A percentile compares a stretch with the other conserved stretches of the same genome.
phyloP scores from a whole-genome alignment of 1,140 invertebrate genomes.

The Orussus abietinus region DNA sequence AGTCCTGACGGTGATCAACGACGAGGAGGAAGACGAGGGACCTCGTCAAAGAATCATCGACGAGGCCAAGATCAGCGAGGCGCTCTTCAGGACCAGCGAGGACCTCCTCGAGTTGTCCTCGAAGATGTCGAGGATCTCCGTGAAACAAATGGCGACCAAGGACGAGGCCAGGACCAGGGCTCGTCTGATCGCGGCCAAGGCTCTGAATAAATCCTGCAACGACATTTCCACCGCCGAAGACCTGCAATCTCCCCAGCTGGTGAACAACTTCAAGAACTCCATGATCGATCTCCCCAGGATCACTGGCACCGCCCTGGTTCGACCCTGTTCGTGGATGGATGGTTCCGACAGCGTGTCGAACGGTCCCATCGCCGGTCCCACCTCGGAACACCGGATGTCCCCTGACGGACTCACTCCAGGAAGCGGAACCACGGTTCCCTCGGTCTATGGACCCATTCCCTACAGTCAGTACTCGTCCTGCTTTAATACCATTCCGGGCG shows the following conservation, averaged over 20 bases:
- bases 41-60: conserved; percentile 8
- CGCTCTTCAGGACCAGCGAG: not conserved
- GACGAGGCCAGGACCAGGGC: not conserved
- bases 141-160: not conserved
- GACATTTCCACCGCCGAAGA: conserved; percentile 24
- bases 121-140: not conserved
- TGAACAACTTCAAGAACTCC: conserved; percentile 40
- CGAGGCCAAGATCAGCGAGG: conserved; percentile 4
- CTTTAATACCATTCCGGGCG: conserved; percentile 22
- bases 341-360: conserved; percentile 15
- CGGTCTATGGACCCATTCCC: conserved; percentile 59
- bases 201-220: conserved; percentile 28
- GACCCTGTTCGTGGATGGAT: conserved; percentile 1
- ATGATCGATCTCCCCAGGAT: conserved; percentile 22
- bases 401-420: conserved; percentile 23
- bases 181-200: not conserved
- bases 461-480: conserved; percentile 56
- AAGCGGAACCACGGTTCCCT: conserved; percentile 52
- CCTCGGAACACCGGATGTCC: conserved; percentile 29
- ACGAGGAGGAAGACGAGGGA: conserved; percentile 16
- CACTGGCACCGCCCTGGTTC: conserved; percentile 3
- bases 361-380: conserved; percentile 10
- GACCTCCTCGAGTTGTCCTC: not conserved
- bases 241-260: conserved; percentile 37
- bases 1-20: conserved; percentile 7